phyloP scores from a whole-genome alignment of 2,797 vertebrate genomes.

The Microhierax caerulescens region DNA sequence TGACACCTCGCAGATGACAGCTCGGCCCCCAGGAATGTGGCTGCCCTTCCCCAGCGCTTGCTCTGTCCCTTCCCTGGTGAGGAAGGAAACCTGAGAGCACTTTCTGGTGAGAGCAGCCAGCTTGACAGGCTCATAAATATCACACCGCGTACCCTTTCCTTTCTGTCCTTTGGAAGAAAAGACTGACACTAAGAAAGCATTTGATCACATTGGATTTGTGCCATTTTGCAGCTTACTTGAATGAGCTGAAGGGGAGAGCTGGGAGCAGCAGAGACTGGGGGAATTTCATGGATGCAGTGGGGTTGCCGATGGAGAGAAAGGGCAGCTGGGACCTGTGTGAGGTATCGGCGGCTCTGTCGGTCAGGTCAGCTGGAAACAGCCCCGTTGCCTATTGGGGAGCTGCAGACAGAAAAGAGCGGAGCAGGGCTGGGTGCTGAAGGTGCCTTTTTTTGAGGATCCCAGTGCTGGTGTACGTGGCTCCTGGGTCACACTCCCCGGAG shows the following conservation, averaged over 20 bases:
- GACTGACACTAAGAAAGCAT: constrained; percentile 16
- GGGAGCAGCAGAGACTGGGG: neutral
- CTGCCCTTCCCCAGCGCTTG: neutral
- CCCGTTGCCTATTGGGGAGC: neutral
- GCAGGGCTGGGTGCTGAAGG: neutral
- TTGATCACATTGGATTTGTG: constrained; percentile 37
- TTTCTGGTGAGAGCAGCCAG: neutral
- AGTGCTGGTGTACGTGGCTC: neutral
- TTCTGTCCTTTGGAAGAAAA: constrained; percentile 43
- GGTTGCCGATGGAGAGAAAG: neutral
- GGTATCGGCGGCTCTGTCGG: neutral
- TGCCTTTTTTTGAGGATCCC: neutral
- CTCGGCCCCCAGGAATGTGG: accelerated
- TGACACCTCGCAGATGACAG: neutral
- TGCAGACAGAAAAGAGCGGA: neutral
- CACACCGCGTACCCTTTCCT: neutral
- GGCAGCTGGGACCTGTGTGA: neutral
- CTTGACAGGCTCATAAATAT: constrained; percentile 56
- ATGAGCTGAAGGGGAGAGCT: neutral
- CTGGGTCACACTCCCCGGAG: neutral
- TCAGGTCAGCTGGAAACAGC: neutral
- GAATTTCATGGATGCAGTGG: neutral
- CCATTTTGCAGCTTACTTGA: constrained; percentile 42
- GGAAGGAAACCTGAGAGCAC: constrained; percentile 40
- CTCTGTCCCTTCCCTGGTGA: neutral